Evolutionary conservation across 2,113 vertebrate species (phyloP).

Genomic region (Mus musculus): GRCm39 chr3:52169001-52169500

Average conservation of each 20-base stretch:
- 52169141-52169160: background rate
- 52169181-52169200: background rate
- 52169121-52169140: background rate
- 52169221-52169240: slow-evolving; percentile 2
- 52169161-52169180: background rate
- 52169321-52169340: slow-evolving; percentile 21
- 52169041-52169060: background rate
- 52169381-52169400: background rate
- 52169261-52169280: background rate
- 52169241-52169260: background rate
- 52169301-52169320: background rate
- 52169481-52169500: background rate
- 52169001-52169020: background rate
- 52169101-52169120: background rate
- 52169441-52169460: slow-evolving; percentile 6
- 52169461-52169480: background rate
- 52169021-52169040: background rate
- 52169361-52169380: background rate
- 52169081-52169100: too few relatives aligned
- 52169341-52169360: slow-evolving; percentile 2
- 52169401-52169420: background rate
- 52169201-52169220: background rate
- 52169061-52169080: background rate
- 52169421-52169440: background rate
- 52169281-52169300: slow-evolving; percentile 15